Evolutionary conservation across 2,797 vertebrate species (phyloP).

Genomic region (Steatocranus sp.): DNA sequence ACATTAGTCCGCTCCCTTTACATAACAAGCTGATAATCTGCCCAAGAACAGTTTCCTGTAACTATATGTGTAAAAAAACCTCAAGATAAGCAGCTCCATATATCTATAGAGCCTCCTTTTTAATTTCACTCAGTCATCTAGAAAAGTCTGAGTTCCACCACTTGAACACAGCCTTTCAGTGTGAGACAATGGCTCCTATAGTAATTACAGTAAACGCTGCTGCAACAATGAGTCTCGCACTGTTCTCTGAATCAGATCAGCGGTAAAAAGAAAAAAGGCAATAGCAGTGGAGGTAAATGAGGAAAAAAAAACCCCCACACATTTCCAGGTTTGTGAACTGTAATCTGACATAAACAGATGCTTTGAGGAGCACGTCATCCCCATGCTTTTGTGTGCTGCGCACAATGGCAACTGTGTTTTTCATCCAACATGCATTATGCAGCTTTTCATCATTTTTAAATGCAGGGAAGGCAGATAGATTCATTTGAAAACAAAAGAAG

Average conservation of each 20-base stretch:
- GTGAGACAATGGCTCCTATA: constrained; percentile 39
- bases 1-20: neutral
- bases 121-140: neutral
- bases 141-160: constrained; percentile 14
- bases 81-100: constrained; percentile 19
- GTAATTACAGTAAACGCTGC: constrained; percentile 37
- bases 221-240: constrained; percentile 1
- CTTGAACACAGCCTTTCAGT: constrained; percentile 31
- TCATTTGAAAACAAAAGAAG: neutral
- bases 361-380: neutral
- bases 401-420: constrained; percentile 51
- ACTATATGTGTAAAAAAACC: neutral
- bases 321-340: constrained; percentile 25
- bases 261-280: neutral
- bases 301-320: neutral
- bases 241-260: constrained; percentile 21
- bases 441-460: constrained; percentile 43
- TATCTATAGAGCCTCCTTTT: neutral
- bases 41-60: neutral
- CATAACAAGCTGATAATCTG: too few species aligned
- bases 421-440: neutral
- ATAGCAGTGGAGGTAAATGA: neutral
- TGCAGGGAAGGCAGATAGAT: constrained; percentile 2
- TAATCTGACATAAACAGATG: constrained; percentile 63
- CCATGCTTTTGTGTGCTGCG: constrained; percentile 12